A percentile compares a stretch with the other conserved stretches of the same genome.
phyloP scores from a whole-genome alignment of 1,140 invertebrate species.

The Meloidogyne hapla region DNA sequence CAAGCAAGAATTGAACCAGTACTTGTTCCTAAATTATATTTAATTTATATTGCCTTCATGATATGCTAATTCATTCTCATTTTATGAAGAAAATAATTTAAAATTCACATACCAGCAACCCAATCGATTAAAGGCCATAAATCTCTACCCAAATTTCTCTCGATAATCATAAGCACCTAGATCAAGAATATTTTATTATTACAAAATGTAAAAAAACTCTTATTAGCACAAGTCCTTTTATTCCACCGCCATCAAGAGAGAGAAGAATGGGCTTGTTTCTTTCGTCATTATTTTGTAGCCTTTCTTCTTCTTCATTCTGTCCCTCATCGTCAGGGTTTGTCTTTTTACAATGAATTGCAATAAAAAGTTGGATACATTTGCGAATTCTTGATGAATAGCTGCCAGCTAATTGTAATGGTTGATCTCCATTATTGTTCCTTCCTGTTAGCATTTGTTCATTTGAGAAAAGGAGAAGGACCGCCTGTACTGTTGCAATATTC shows the following conservation, averaged over 20 bases:
- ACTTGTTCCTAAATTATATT: constrained; percentile 71
- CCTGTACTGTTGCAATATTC: not conserved
- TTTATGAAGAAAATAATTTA: too few relatives aligned
- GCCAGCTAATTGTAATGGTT: not conserved
- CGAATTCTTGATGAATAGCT: not conserved
- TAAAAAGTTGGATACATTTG: not conserved
- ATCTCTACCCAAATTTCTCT: not conserved
- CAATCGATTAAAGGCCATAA: not conserved
- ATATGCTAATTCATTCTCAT: too few relatives aligned
- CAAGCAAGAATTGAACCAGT: constrained; percentile 67
- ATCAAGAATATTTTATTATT: too few relatives aligned
- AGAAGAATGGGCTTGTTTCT: constrained; percentile 8
- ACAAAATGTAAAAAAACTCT: not conserved
- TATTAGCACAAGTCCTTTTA: not conserved
- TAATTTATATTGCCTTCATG: not conserved
- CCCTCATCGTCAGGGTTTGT: not conserved
- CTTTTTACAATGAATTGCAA: not conserved
- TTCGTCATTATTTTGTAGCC: not conserved
- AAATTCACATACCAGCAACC: not conserved
- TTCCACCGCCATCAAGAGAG: not conserved
- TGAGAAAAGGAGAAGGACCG: not conserved
- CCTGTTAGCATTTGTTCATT: constrained; percentile 1
- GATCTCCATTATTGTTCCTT: not conserved
- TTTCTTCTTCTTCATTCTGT: not conserved
- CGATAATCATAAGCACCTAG: not conserved